Evolutionary conservation across 2,888 invertebrate genomes (phyloP).

Genomic region (Pristionchus exspectatus): DNA sequence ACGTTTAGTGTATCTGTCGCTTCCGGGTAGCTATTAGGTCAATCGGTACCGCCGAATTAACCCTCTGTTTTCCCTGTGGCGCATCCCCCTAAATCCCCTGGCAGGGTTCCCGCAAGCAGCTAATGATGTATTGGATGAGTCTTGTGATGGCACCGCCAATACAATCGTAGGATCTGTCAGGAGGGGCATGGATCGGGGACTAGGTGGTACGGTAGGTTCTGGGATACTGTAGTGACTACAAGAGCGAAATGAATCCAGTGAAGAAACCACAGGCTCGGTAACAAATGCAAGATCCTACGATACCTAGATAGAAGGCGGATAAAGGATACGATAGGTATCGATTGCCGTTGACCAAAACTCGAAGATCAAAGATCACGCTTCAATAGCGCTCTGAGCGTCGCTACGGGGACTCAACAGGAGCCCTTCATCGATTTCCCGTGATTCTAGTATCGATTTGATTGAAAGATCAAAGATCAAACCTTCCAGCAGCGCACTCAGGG

Average conservation of each 20-base stretch:
- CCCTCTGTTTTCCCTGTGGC: neutral
- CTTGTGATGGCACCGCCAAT: neutral
- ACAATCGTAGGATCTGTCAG: neutral
- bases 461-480: slow-evolving; percentile 11
- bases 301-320: too few species aligned
- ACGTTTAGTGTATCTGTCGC: too few species aligned
- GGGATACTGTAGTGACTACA: neutral
- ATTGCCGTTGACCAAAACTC: too few species aligned
- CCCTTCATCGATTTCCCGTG: too few species aligned
- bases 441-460: too few species aligned
- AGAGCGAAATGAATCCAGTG: too few species aligned
- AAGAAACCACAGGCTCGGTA: too few species aligned
- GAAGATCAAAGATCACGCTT: slow-evolving; percentile 18
- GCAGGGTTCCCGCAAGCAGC: neutral
- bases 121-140: neutral
- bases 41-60: neutral
- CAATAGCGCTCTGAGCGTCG: slow-evolving; percentile 24
- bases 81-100: neutral
- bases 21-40: too few species aligned
- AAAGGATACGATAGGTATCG: too few species aligned
- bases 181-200: neutral
- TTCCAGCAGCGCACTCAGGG: slow-evolving; percentile 38
- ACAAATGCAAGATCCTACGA: too few species aligned
- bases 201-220: neutral
- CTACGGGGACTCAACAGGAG: neutral